Percentiles rank a stretch among this genome's conserved stretches.
Conservation (phyloP, 1,140 invertebrate genomes). For the Maniola jurtina region DNA sequence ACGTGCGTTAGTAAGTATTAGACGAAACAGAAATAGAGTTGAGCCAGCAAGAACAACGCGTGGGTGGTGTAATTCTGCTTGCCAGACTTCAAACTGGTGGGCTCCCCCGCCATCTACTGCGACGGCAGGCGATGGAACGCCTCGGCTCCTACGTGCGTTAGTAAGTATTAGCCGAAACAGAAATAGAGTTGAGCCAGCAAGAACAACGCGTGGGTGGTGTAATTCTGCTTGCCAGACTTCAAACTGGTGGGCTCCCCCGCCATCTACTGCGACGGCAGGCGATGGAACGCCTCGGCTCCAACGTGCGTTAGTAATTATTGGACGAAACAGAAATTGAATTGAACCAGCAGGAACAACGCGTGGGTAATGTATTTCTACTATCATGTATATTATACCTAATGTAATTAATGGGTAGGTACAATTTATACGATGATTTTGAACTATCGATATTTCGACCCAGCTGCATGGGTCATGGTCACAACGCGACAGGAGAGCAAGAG, state of each 20-base stretch:
- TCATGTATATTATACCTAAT: too few relatives aligned
- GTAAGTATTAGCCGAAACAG: constrained; percentile 61
- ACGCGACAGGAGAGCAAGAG: too few relatives aligned
- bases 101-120: constrained; percentile 81
- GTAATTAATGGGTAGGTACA: too few relatives aligned
- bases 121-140: constrained; percentile 82
- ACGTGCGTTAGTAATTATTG: constrained; percentile 79
- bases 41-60: constrained; percentile 72
- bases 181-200: constrained; percentile 46
- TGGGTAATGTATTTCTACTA: constrained; percentile 83
- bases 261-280: constrained; percentile 82
- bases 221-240: constrained; percentile 83
- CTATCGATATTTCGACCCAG: too few relatives aligned
- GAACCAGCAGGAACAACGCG: constrained; percentile 72
- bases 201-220: constrained; percentile 80
- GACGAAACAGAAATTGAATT: neutral
- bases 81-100: constrained; percentile 80
- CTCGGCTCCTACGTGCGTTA: constrained; percentile 80
- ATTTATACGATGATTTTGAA: too few relatives aligned
- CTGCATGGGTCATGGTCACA: too few relatives aligned
- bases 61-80: constrained; percentile 83
- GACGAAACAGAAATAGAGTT: neutral
- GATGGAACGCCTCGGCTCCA: constrained; percentile 82
- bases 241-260: constrained; percentile 76
- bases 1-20: constrained; percentile 79